Conservation (phyloP, 2,797 vertebrate genomes). For the Gobionotothen gibberifrons region DNA sequence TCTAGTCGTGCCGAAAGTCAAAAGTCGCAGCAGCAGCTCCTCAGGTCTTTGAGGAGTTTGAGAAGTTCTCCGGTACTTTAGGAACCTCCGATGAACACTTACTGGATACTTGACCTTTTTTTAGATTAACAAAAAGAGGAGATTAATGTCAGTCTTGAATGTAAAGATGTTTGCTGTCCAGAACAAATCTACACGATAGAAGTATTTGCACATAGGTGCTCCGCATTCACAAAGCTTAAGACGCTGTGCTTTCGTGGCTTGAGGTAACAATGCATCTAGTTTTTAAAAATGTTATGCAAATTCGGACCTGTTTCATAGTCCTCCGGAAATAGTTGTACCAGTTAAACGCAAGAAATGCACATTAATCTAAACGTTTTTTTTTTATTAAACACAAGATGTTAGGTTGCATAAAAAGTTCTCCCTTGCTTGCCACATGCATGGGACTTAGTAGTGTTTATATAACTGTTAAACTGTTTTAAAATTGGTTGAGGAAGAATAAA, state of each 20-base stretch:
- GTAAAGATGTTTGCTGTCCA: constrained; percentile 49
- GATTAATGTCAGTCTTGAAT: constrained; percentile 46
- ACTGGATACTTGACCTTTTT: constrained; percentile 44
- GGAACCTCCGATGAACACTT: constrained; percentile 15
- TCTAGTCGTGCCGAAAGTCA: constrained; percentile 88
- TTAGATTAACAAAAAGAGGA: not conserved
- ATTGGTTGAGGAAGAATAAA: not conserved
- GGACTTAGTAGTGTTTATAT: constrained; percentile 1
- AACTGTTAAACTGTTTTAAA: not conserved
- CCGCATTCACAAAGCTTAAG: constrained; percentile 28
- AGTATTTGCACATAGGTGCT: constrained; percentile 53
- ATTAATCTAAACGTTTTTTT: constrained; percentile 16
- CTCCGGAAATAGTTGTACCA: not conserved
- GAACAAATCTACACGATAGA: constrained; percentile 33
- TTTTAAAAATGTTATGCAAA: constrained; percentile 25
- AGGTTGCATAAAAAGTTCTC: not conserved
- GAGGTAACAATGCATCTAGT: constrained; percentile 11
- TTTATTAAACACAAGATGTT: not conserved
- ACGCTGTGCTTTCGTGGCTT: constrained; percentile 1
- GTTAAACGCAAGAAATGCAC: constrained; percentile 35
- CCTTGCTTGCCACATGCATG: not conserved
- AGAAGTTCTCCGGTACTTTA: not conserved
- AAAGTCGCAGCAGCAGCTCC: constrained; percentile 70
- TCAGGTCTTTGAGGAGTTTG: constrained; percentile 53
- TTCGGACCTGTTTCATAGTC: not conserved